phyloP scores from a whole-genome alignment of 2,113 vertebrate species.

The Cavia aperea region DNA sequence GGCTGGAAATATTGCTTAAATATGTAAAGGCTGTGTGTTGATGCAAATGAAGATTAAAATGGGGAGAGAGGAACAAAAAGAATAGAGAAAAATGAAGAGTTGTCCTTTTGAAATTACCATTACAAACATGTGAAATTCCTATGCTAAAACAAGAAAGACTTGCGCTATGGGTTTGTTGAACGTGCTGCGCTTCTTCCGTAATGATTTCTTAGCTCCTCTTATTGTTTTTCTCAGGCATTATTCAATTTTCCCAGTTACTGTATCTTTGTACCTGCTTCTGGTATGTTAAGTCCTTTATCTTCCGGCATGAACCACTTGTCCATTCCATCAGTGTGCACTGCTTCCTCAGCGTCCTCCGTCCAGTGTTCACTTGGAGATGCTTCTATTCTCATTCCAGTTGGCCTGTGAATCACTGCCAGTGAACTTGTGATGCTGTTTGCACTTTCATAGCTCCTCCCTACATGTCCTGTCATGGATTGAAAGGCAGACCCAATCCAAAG shows the following conservation, averaged over 20 bases:
- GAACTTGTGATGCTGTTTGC: slow-evolving; percentile 70
- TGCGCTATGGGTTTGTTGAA: slow-evolving; percentile 51
- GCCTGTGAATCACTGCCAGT: slow-evolving; percentile 56
- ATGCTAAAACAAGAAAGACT: background rate
- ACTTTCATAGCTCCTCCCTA: background rate
- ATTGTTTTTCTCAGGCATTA: slow-evolving; percentile 71
- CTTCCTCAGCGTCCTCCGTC: slow-evolving; percentile 52
- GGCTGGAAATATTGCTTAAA: background rate
- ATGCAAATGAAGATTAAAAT: background rate
- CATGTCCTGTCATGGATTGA: background rate
- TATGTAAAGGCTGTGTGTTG: background rate
- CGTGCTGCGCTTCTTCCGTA: slow-evolving; percentile 54
- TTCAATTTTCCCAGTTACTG: slow-evolving; percentile 71
- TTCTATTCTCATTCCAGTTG: slow-evolving; percentile 48
- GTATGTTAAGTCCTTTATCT: slow-evolving; percentile 70
- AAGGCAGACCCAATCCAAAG: background rate
- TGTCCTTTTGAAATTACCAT: background rate
- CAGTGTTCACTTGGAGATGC: slow-evolving; percentile 18
- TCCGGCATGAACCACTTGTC: slow-evolving; percentile 64
- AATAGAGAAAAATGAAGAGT: background rate
- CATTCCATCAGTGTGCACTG: slow-evolving; percentile 54
- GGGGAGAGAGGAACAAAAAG: background rate
- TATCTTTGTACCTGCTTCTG: slow-evolving; percentile 67
- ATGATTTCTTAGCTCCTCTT: slow-evolving; percentile 65
- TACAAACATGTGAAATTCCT: slow-evolving; percentile 11